Conservation (phyloP, 2,888 invertebrate species). For the Ophioninae sp. region DNA sequence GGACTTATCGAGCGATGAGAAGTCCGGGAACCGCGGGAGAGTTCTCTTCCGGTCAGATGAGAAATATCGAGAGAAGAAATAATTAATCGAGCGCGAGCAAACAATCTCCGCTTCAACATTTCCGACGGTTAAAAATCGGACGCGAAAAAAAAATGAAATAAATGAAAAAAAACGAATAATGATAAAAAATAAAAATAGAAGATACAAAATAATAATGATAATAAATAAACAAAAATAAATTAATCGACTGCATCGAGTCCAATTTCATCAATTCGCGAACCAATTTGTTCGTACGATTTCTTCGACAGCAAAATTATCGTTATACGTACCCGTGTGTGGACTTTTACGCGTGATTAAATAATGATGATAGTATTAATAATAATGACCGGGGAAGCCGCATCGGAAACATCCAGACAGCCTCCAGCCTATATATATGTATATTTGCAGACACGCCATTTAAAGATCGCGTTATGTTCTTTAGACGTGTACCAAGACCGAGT, state of each 20-base stretch:
- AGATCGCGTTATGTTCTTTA: conserved; percentile 55
- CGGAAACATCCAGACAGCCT: conserved; percentile 42
- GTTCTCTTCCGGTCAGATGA: background rate
- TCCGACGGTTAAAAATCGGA: conserved; percentile 1
- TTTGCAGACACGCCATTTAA: conserved; percentile 49
- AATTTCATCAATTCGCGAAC: conserved; percentile 44
- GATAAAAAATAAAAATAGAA: background rate
- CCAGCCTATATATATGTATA: conserved; percentile 15
- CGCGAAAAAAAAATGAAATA: conserved; percentile 13
- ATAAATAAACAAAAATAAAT: background rate
- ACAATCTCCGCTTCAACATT: background rate
- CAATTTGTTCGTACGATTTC: conserved; percentile 37
- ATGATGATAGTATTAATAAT: conserved; percentile 62
- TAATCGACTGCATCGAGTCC: conserved; percentile 34
- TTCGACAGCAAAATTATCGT: conserved; percentile 25
- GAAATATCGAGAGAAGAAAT: conserved; percentile 1
- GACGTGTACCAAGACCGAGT: conserved; percentile 51
- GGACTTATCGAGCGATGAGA: too few species aligned
- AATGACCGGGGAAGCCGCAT: conserved; percentile 48
- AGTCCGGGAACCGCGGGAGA: background rate
- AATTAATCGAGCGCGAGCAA: background rate
- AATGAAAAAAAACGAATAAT: background rate
- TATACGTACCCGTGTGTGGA: conserved; percentile 23
- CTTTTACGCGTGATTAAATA: conserved; percentile 57
- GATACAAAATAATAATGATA: background rate